Percentiles rank a stretch among this genome's conserved stretches.
phyloP scores from a whole-genome alignment of 37 sponge, comb jelly and placozoan genomes.

The Petrosia ficiformis region DNA sequence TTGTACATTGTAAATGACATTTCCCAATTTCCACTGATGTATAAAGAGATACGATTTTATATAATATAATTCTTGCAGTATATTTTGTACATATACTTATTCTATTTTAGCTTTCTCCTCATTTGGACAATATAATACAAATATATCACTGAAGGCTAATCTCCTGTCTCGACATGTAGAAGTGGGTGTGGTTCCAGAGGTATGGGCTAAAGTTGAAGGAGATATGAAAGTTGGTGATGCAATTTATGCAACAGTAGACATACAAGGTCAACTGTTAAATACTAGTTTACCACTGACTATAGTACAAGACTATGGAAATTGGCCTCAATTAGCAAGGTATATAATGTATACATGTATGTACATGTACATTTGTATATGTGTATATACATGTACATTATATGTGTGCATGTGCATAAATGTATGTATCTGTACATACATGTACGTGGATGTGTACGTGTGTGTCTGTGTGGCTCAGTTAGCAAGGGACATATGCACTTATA shows the following conservation, averaged over 20 bases:
- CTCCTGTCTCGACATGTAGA: slow-evolving; percentile 35
- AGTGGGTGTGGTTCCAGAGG: slow-evolving; percentile 13
- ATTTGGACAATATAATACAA: slow-evolving; percentile 39
- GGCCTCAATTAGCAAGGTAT: slow-evolving; percentile 73
- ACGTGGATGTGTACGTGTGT: not conserved
- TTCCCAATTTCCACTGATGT: no score
- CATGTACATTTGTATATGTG: no score
- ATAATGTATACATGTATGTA: no score
- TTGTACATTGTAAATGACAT: no score
- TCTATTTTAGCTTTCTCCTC: slow-evolving; percentile 42
- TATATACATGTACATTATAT: no score
- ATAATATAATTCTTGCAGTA: not conserved
- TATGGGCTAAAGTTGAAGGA: slow-evolving; percentile 45
- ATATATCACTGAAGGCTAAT: slow-evolving; percentile 23
- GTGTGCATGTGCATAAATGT: no score
- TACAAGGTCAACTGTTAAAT: slow-evolving; percentile 49
- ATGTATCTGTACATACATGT: no score
- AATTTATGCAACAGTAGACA: slow-evolving; percentile 33
- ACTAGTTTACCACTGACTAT: slow-evolving; percentile 27
- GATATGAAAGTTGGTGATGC: slow-evolving; percentile 35
- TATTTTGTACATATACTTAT: not conserved
- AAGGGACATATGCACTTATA: no score
- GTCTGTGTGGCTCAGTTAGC: no score
- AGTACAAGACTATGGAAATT: slow-evolving; percentile 32
- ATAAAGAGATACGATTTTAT: no score